These are phyloP conservation scores for Rhabditoides inermis DNA, from an alignment of 2,888 invertebrate genomes.

Conservation along the genomic window DNA sequence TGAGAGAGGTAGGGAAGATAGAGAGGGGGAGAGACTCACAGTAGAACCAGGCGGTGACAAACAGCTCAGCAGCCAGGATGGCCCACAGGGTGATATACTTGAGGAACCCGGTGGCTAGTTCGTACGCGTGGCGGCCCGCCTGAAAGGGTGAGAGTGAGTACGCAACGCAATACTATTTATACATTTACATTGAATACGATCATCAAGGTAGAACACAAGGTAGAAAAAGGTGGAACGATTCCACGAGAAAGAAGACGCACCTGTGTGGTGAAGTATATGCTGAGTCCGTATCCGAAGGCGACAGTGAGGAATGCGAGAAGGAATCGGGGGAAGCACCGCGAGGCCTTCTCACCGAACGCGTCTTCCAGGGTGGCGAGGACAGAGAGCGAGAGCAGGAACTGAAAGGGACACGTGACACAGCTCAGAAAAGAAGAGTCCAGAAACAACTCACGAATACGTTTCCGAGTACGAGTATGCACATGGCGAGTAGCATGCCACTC, in stretches of 20 bases:
- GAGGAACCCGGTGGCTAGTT: slow-evolving; percentile 42
- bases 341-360: slow-evolving; percentile 46
- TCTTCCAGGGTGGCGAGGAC: slow-evolving; percentile 48
- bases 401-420: slow-evolving; percentile 8
- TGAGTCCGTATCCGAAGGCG: slow-evolving; percentile 29
- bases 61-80: slow-evolving; percentile 45
- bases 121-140: slow-evolving; percentile 47
- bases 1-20: not conserved
- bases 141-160: slow-evolving; percentile 11
- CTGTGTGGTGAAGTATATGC: slow-evolving; percentile 46
- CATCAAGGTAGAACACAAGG: not conserved
- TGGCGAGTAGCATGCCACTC: slow-evolving; percentile 36
- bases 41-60: slow-evolving; percentile 51
- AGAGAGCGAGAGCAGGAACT: slow-evolving; percentile 45
- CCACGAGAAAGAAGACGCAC: slow-evolving; percentile 6
- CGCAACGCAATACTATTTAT: no score
- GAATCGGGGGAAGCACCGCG: slow-evolving; percentile 46
- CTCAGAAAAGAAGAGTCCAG: not conserved
- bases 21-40: slow-evolving; percentile 30
- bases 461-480: slow-evolving; percentile 34
- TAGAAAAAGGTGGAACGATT: not conserved
- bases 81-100: slow-evolving; percentile 45
- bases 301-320: slow-evolving; percentile 41
- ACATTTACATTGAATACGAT: not conserved
- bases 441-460: slow-evolving; percentile 40